A percentile compares a stretch with the other conserved stretches of the same genome.
Evolutionary conservation across 2,888 invertebrate species (phyloP).

Genomic region (Punctoribates punctum): DNA sequence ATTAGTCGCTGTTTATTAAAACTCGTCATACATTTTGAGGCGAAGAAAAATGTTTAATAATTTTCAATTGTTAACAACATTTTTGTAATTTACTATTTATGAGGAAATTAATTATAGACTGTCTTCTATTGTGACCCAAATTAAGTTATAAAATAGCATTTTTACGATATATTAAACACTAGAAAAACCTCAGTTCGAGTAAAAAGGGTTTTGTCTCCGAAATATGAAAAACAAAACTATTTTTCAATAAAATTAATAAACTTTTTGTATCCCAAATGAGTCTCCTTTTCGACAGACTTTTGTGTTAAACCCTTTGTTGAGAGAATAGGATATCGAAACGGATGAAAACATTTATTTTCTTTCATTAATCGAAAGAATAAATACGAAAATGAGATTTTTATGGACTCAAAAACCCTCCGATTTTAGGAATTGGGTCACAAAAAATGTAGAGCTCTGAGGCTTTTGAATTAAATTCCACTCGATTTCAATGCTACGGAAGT

Average conservation of each 20-base stretch:
- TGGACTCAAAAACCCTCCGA: neutral
- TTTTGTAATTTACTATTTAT: neutral
- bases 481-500: slow-evolving; percentile 29
- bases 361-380: neutral
- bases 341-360: neutral
- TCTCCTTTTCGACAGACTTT: neutral
- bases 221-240: neutral
- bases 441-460: neutral
- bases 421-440: slow-evolving; percentile 5
- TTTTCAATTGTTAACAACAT: slow-evolving; percentile 5
- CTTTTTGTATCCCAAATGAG: neutral
- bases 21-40: slow-evolving; percentile 6
- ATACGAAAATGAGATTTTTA: neutral
- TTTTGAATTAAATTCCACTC: neutral
- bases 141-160: slow-evolving; percentile 6
- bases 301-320: neutral
- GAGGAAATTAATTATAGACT: slow-evolving; percentile 17
- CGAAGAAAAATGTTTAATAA: no score
- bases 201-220: neutral
- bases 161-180: neutral
- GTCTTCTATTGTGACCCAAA: slow-evolving; percentile 29
- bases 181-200: neutral
- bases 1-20: slow-evolving; percentile 1
- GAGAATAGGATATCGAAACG: slow-evolving; percentile 2
- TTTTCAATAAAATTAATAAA: neutral